These are phyloP conservation scores for Epistrophella euchroma DNA, from an alignment of 2,888 invertebrate species.

Conservation along the genomic window DNA sequence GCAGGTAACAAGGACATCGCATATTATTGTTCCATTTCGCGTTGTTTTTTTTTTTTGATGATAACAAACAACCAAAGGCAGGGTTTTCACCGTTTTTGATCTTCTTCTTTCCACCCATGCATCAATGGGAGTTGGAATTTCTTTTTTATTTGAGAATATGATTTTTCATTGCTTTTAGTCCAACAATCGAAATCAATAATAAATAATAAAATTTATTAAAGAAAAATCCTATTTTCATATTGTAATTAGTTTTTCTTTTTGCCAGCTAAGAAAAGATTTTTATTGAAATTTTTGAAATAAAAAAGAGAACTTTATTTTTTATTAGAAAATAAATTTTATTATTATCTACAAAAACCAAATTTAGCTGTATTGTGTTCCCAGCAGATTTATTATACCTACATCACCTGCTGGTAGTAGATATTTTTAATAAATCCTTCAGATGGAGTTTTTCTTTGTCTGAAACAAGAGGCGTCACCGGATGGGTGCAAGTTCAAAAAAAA, in stretches of 20 bases:
- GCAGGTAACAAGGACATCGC: slow-evolving; percentile 36
- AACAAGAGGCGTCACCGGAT: too few relatives aligned
- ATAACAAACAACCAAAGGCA: neutral
- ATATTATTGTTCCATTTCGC: slow-evolving; percentile 36
- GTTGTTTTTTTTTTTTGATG: neutral
- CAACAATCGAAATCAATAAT: neutral
- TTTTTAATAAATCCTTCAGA: too few relatives aligned
- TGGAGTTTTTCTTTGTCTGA: too few relatives aligned
- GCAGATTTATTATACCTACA: too few relatives aligned
- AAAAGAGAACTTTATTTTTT: neutral
- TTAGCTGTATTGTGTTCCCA: too few relatives aligned
- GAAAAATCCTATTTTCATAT: neutral
- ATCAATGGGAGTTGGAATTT: neutral
- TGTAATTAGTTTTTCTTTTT: neutral
- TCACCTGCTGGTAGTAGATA: too few relatives aligned
- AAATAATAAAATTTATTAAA: neutral
- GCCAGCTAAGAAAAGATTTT: too few relatives aligned
- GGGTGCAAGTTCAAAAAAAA: too few relatives aligned
- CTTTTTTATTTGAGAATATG: neutral
- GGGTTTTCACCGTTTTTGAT: neutral
- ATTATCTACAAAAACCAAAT: too few relatives aligned
- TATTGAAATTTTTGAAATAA: neutral
- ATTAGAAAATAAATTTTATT: too few relatives aligned
- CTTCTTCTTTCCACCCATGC: neutral
- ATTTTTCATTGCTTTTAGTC: neutral